Base-by-base conservation (phyloP, 2,113 vertebrate species). In the Equus przewalskii region DNA sequence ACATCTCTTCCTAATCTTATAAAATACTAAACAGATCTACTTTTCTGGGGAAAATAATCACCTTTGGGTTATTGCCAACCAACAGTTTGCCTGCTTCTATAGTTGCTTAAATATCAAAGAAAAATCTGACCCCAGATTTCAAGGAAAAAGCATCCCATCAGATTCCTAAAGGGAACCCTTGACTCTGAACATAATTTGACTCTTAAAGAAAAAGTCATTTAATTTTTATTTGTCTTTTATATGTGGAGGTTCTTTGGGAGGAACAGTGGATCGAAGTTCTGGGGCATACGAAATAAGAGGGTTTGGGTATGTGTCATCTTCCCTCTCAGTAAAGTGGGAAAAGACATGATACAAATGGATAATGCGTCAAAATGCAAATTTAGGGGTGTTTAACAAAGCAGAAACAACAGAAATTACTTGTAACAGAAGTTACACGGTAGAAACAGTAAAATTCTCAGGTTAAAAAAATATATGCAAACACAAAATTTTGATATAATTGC, bases 201-300 rank as follows among this genome's bases (percentile, higher is more conserved):
- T 88, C 54, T 91, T 83, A 78, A 95, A 72, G 49, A 91, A 94
- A 97, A 97, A 79, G 30, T 89, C 58, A 75, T 44, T 93, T 41
- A 86, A 33, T 54, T 81, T 90, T 92, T 69, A 33, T 75, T 96
- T 96, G 86, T 78, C 22, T 80, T 94, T 94, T 51, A 83, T n/a
- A 88, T 58, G 82, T 21, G 87, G 44, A 96, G 46, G n/a, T 95
- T 94, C 82, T 97, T 86, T 96, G 33, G 60, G 41, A n/a, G 92
- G 91, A 93, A 96, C 0, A 96, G 41, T 58, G n/a, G 76, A 56
- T 28, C 79, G 22, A 94, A 15, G 13, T 88, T 91, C 62, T 81
- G 56, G 56, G 49, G 54, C 41, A 36, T 87, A 80, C 19, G 65
- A 76, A 81, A 72, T 41, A 78, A 79, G 49, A 33, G 14, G 10